These are phyloP conservation scores for Netelia fuscicornis DNA, from an alignment of 2,888 invertebrate species.

Conservation along the genomic window DNA sequence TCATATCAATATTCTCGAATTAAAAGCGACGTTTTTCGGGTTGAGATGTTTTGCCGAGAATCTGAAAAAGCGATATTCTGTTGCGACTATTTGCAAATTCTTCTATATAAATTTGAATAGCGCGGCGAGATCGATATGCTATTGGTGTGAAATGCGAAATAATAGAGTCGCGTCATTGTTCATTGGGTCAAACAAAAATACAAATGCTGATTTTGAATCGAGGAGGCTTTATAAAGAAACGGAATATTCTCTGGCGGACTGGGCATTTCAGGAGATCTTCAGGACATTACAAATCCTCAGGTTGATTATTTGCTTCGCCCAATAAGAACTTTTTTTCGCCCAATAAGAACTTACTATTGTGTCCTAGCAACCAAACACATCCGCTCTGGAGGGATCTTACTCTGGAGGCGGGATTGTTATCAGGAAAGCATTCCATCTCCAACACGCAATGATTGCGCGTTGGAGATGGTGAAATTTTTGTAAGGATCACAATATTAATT, in stretches of 20 bases:
- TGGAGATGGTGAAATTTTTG: conserved; percentile 64
- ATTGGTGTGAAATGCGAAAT: conserved; percentile 55
- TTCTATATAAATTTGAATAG: conserved; percentile 19
- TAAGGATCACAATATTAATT: conserved; percentile 9
- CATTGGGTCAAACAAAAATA: conserved; percentile 46
- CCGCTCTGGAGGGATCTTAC: conserved; percentile 38
- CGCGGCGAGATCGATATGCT: conserved; percentile 9
- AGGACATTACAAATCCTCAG: conserved; percentile 43
- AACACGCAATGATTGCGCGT: conserved; percentile 46
- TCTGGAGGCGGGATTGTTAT: conserved; percentile 57
- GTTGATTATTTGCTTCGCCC: conserved; percentile 72
- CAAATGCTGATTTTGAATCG: conserved; percentile 56
- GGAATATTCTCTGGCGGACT: conserved; percentile 21
- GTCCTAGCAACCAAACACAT: conserved; percentile 27
- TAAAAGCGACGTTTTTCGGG: conserved; percentile 52
- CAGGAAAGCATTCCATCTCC: conserved; percentile 44
- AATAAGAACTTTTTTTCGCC: conserved; percentile 62
- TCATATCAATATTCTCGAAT: conserved; percentile 59
- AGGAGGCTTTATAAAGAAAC: conserved; percentile 43
- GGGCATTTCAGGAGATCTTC: not conserved
- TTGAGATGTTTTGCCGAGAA: conserved; percentile 50
- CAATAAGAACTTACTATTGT: conserved; percentile 10
- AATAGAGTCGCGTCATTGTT: conserved; percentile 54
- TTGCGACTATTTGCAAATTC: not conserved
- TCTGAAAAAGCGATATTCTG: conserved; percentile 46